Percentiles rank a stretch among this genome's conserved stretches.
These are phyloP conservation scores for Styela clava DNA, from an alignment of 23 tunicate genomes.

Conservation along the genomic window DNA sequence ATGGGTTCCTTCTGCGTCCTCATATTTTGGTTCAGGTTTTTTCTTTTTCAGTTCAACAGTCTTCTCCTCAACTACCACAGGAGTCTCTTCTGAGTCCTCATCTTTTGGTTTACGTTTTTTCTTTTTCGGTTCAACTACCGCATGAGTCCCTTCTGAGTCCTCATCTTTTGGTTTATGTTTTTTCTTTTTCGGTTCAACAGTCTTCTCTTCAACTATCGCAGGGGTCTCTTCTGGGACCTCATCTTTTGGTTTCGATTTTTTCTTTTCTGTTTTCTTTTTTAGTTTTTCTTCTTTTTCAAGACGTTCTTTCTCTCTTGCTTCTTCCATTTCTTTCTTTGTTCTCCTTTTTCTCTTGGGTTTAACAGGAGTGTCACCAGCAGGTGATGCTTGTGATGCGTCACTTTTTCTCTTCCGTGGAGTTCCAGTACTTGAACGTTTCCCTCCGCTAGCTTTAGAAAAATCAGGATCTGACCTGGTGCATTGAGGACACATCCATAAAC, in stretches of 20 bases:
- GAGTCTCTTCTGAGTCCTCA: no score
- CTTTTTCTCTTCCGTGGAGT: constrained; percentile 11
- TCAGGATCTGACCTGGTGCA: constrained; percentile 85
- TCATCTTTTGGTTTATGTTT: neutral
- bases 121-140: neutral
- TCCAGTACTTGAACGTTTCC: neutral
- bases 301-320: constrained; percentile 25
- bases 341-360: constrained; percentile 25
- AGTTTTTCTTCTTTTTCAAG: constrained; percentile 23
- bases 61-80: no score
- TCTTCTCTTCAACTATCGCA: neutral
- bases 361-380: constrained; percentile 9
- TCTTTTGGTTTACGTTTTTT: no score
- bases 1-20: no score
- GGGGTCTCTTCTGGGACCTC: no score
- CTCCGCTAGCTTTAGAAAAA: constrained; percentile 42
- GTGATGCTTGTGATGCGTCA: neutral
- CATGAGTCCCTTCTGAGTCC: neutral
- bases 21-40: no score
- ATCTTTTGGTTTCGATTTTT: no score
- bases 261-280: neutral
- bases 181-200: neutral
- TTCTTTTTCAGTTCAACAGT: no score
- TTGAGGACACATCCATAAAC: constrained; percentile 87
- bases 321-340: constrained; percentile 32